Conservation (phyloP, 2,797 vertebrate species). For the Jordanella pulchra region DNA sequence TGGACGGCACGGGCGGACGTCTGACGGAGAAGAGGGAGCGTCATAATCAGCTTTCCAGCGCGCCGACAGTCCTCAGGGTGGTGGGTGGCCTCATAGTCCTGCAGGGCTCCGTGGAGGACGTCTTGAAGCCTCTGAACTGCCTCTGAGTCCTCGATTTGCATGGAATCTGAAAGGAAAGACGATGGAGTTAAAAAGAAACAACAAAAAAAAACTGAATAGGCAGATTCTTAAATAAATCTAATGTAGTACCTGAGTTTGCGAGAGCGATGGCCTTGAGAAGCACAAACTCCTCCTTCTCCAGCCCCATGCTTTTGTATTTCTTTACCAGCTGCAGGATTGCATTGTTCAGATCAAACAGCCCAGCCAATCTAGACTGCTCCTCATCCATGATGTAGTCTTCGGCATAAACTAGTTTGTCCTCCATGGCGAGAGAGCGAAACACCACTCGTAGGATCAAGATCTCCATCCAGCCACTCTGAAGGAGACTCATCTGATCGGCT, state of each 20-base stretch:
- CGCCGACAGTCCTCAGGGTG: slow-evolving; percentile 91
- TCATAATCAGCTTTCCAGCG: slow-evolving; percentile 97
- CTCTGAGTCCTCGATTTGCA: slow-evolving; percentile 95
- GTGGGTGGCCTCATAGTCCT: slow-evolving; percentile 89
- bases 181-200: not conserved
- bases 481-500: slow-evolving; percentile 98
- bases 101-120: slow-evolving; percentile 92
- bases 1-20: slow-evolving; percentile 94
- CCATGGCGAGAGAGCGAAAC: slow-evolving; percentile 91
- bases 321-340: slow-evolving; percentile 97
- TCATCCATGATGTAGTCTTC: slow-evolving; percentile 99
- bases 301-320: slow-evolving; percentile 93
- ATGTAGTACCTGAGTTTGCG: slow-evolving; percentile 91
- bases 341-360: slow-evolving; percentile 94
- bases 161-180: slow-evolving; percentile 84
- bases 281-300: slow-evolving; percentile 98
- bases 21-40: slow-evolving; percentile 93
- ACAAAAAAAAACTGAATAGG: not conserved
- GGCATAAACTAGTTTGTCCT: slow-evolving; percentile 95
- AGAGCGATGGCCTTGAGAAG: slow-evolving; percentile 97
- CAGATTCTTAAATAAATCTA: not conserved
- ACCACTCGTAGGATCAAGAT: slow-evolving; percentile 96
- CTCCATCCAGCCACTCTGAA: slow-evolving; percentile 99
- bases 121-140: slow-evolving; percentile 97
- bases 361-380: slow-evolving; percentile 94